Percentiles rank a stretch among this genome's conserved stretches.
Conservation (phyloP, 2,113 vertebrate species). For the Budorcas taxicolor region DNA sequence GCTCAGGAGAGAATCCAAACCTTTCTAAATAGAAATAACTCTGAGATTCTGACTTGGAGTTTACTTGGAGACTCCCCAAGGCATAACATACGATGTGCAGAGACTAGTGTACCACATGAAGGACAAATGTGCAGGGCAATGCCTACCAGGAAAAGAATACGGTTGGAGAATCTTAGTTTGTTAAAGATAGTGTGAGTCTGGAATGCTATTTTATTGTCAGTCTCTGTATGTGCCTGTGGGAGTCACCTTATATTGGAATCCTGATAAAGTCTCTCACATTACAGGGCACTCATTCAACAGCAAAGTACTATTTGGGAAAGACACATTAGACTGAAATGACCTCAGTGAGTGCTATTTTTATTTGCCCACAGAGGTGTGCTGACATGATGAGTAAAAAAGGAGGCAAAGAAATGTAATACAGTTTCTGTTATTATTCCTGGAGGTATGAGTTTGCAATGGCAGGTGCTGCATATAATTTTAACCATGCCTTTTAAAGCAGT, state of each 20-base stretch:
- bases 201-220: constrained; percentile 14
- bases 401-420: neutral
- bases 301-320: neutral
- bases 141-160: neutral
- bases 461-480: neutral
- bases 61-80: neutral
- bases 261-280: neutral
- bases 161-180: neutral
- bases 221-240: neutral
- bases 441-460: neutral
- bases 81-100: neutral
- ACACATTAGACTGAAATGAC: neutral
- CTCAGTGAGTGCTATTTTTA: constrained; percentile 30
- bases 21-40: neutral
- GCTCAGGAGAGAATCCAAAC: neutral
- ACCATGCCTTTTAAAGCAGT: neutral
- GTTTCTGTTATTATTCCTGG: constrained; percentile 20
- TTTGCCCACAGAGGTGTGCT: neutral
- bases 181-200: neutral
- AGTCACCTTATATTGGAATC: neutral
- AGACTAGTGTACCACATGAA: neutral
- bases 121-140: neutral
- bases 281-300: neutral
- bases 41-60: neutral
- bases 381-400: neutral